Conservation (phyloP, 1,140 invertebrate species). For the Nylanderia fulva region DNA sequence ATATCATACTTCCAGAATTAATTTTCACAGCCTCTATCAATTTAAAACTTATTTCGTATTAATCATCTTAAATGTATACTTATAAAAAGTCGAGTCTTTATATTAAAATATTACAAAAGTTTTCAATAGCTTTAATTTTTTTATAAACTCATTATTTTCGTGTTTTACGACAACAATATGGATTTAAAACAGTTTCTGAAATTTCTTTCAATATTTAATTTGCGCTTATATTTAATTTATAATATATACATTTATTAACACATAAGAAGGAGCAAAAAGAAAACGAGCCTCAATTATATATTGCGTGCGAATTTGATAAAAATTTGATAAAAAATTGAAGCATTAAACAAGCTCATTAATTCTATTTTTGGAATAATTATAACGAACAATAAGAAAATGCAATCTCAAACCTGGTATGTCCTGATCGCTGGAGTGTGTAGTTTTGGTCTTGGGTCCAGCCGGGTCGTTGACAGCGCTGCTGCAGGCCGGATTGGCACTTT, state of each 20-base stretch:
- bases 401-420: constrained; percentile 81
- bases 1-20: neutral
- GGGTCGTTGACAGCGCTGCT: constrained; percentile 70
- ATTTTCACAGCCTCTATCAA: neutral
- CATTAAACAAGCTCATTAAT: neutral
- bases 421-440: constrained; percentile 83
- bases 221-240: constrained; percentile 1
- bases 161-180: neutral
- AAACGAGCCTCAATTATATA: neutral
- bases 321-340: neutral
- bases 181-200: neutral
- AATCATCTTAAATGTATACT: neutral
- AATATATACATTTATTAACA: neutral
- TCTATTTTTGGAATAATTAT: neutral
- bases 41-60: neutral
- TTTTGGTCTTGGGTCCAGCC: constrained; percentile 76
- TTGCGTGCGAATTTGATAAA: neutral
- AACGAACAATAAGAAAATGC: neutral
- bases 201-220: neutral
- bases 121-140: neutral
- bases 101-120: neutral
- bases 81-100: neutral
- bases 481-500: constrained; percentile 89
- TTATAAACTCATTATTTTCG: neutral
- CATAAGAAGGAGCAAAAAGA: too few species aligned